Conservation (phyloP, 2,888 invertebrate species). For the Dendrolimus pini region DNA sequence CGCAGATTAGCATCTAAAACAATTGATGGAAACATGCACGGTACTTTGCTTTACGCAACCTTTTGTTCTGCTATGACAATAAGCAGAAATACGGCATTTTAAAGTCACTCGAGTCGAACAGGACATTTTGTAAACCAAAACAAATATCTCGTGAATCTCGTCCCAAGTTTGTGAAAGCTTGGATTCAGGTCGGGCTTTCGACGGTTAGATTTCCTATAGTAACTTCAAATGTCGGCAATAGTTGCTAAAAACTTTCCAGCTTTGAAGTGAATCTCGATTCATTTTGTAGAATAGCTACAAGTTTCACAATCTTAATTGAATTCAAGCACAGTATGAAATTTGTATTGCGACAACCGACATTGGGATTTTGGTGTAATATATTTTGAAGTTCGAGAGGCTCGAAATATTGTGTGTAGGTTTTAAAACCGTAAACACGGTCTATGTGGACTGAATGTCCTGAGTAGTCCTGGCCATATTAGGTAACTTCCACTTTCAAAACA, state of each 20-base stretch:
- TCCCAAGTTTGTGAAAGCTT: background rate
- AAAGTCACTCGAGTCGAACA: background rate
- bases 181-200: background rate
- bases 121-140: background rate
- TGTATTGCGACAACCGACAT: background rate
- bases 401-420: background rate
- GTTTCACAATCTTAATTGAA: background rate
- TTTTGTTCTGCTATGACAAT: conserved; percentile 8
- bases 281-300: background rate
- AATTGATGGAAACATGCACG: conserved; percentile 33
- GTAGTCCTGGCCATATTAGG: background rate
- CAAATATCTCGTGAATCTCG: background rate
- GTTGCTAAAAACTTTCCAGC: too few species aligned
- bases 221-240: too few species aligned
- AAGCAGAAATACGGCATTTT: background rate
- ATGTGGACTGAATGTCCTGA: background rate
- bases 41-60: conserved; percentile 23
- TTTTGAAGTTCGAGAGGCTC: background rate
- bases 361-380: background rate
- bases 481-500: background rate
- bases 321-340: background rate
- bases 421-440: background rate
- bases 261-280: too few species aligned
- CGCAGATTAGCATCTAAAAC: conserved; percentile 32
- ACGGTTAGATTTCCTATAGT: too few species aligned